These are phyloP conservation scores for Mus minutoides DNA, from an alignment of 2,797 vertebrate genomes.

Conservation along the genomic window DNA sequence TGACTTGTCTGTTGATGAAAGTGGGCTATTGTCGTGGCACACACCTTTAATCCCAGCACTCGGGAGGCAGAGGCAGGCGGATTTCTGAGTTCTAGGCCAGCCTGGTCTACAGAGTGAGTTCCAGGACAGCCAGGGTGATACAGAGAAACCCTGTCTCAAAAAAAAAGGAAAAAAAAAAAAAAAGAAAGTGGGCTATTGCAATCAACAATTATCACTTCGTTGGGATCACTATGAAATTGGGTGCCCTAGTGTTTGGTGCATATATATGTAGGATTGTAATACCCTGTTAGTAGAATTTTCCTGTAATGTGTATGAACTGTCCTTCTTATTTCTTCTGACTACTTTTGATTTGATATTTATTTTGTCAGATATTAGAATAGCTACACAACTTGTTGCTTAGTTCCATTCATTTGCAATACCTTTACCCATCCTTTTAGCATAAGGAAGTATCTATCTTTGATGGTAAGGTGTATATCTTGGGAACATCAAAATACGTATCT, in stretches of 20 bases:
- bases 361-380: not conserved
- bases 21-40: too few species aligned
- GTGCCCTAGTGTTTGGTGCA: not conserved
- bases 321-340: not conserved
- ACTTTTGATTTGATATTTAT: not conserved
- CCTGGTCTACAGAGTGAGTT: too few species aligned
- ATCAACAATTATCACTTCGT: not conserved
- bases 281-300: not conserved
- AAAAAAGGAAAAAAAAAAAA: too few species aligned
- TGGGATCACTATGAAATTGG: not conserved
- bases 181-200: not conserved
- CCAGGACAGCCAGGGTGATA: too few species aligned
- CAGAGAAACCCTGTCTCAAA: too few species aligned
- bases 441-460: not conserved
- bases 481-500: not conserved
- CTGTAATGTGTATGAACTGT: not conserved
- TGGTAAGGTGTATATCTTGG: not conserved
- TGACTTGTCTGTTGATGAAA: not conserved
- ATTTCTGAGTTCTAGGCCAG: too few species aligned
- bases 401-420: not conserved
- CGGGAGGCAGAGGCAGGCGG: too few species aligned
- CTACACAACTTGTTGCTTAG: not conserved
- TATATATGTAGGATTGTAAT: not conserved
- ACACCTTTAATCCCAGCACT: too few species aligned
- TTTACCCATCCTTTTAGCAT: not conserved